These are phyloP conservation scores for Xerus inauris DNA, from an alignment of 2,113 vertebrate genomes.

Conservation along the genomic window DNA sequence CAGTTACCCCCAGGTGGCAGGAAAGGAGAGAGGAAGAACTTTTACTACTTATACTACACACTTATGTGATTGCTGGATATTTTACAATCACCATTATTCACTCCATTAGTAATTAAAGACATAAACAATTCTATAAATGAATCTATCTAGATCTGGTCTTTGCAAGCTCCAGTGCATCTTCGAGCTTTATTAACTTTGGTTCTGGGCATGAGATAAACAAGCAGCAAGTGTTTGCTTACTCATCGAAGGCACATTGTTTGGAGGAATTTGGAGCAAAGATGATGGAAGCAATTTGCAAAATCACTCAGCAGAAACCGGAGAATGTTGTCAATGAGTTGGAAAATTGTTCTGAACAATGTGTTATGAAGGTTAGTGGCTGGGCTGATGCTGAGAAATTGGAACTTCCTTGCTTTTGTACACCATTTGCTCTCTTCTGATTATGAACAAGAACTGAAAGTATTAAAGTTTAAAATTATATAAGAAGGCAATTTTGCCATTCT, in stretches of 20 bases:
- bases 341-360: slow-evolving; percentile 67
- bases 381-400: slow-evolving; percentile 7
- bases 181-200: slow-evolving; percentile 42
- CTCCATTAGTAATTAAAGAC: neutral
- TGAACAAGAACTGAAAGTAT: neutral
- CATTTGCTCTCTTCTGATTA: slow-evolving; percentile 33
- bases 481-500: neutral
- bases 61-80: neutral
- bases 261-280: neutral
- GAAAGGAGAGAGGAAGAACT: neutral
- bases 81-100: neutral
- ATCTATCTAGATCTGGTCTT: neutral
- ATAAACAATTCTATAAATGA: neutral
- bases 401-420: neutral
- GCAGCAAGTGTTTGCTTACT: slow-evolving; percentile 57
- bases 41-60: neutral
- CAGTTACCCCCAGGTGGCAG: neutral
- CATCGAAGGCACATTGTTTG: slow-evolving; percentile 14
- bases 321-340: slow-evolving; percentile 70
- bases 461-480: slow-evolving; percentile 54
- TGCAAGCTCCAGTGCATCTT: neutral
- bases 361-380: slow-evolving; percentile 12
- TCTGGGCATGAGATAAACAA: neutral
- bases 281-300: slow-evolving; percentile 72
- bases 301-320: slow-evolving; percentile 66